Base-by-base conservation (phyloP, 2,113 vertebrate genomes). In the Podocnemis expansa region DNA sequence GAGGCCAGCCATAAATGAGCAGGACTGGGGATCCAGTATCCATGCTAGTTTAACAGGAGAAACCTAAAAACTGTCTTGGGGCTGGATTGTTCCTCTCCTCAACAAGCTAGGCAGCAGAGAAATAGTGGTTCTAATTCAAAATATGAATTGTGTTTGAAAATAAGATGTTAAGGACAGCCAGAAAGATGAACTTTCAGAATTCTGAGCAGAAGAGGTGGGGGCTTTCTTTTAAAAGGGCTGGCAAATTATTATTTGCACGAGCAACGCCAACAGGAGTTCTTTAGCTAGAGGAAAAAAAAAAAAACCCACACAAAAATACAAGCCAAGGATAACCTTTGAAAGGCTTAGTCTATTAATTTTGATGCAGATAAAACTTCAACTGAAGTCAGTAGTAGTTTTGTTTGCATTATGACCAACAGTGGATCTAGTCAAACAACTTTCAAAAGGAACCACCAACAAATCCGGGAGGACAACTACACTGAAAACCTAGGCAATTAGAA, bases 211-310 rank as follows among this genome's bases (percentile, higher is more conserved):
- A 82, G 91, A 85, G 22, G 86, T 24, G 47, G 1, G n/a, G 14
- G 4, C 5, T 34, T 7, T 84, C 63, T 67, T 93, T 73, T 0
- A 0, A 60, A n/a, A 87, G 70, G 76, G 3, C 34, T 79, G 51
- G 60, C 0, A 0, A 1, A 3, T 49, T 60, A 43, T 31, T 85
- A 54, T 45, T 82, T 87, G 84, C 8, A 0, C 13, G 1, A 73
- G 76, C 0, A 0, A 7, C 91, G 56, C 78, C 25, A 1, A 58
- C 0, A 0, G 29, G 10, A 75, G 70, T 34, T 93, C 34, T 49
- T 47, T 34, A 58, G 2, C 27, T 80, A 43, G 81, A 58, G 88
- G 29, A 60, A 60, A 60, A 29, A 29, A 27, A 27, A 60, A 16
- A 63, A n/a, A 88, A 76, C 38, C 17, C 8, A 78, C 0, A 0